phyloP scores from a whole-genome alignment of 2,797 vertebrate genomes.

The Pachyuromys duprasi region DNA sequence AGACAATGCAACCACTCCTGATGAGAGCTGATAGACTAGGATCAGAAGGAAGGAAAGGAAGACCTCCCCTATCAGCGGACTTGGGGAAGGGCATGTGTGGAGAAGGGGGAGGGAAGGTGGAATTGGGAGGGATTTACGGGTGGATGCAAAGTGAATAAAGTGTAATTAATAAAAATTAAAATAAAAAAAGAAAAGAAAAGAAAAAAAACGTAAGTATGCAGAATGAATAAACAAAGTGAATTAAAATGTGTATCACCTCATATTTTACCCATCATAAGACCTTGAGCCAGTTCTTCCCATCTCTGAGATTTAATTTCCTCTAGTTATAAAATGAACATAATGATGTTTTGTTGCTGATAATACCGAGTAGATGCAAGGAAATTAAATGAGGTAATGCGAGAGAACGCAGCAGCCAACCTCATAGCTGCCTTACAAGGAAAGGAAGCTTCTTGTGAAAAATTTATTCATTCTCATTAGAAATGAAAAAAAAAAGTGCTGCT shows the following conservation, averaged over 20 bases:
- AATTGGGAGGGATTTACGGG: no score
- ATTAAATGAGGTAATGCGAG: conserved; percentile 6
- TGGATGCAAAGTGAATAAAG: no score
- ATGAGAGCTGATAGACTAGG: no score
- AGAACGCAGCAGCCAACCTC: not conserved
- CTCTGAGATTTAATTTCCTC: conserved; percentile 19
- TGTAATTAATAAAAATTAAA: no score
- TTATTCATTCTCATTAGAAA: not conserved
- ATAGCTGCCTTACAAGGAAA: not conserved
- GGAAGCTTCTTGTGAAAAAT: not conserved
- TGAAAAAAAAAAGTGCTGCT: not conserved
- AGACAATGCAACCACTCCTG: no score
- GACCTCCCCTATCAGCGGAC: no score
- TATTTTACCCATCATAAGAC: not conserved
- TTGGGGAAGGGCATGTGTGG: no score
- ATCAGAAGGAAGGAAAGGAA: no score
- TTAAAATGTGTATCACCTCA: not conserved
- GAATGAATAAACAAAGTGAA: not conserved
- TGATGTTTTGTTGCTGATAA: not conserved
- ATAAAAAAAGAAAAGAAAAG: no score
- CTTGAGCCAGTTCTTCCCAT: not conserved
- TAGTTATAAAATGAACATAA: conserved; percentile 9
- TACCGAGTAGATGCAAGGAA: not conserved
- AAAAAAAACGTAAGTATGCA: no score
- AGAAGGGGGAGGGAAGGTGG: no score